Evolutionary conservation across 2,797 vertebrate genomes (phyloP).

Genomic region (Anguilla pacifica): DNA sequence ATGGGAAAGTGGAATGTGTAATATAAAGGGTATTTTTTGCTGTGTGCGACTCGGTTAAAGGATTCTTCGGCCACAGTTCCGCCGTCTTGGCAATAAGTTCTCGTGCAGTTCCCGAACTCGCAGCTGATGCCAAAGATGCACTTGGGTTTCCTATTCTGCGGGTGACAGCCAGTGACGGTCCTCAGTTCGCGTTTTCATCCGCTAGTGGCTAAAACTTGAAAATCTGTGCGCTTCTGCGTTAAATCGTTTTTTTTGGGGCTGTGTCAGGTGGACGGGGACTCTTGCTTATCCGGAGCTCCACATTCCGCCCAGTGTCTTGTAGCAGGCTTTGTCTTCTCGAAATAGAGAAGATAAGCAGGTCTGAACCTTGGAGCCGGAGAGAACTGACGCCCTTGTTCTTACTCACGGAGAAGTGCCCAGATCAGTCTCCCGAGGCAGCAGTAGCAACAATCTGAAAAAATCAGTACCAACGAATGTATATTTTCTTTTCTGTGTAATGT

Average conservation of each 20-base stretch:
- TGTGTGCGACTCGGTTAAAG: neutral
- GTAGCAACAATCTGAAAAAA: conserved; percentile 44
- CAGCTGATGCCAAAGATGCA: conserved; percentile 62
- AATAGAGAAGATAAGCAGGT: conserved; percentile 11
- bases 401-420: conserved; percentile 35
- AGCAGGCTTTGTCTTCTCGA: conserved; percentile 9
- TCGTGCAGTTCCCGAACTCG: conserved; percentile 26
- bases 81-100: conserved; percentile 53
- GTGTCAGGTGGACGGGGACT: neutral
- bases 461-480: conserved; percentile 57
- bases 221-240: conserved; percentile 32
- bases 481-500: conserved; percentile 40
- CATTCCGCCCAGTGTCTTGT: conserved; percentile 24
- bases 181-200: conserved; percentile 14
- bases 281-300: neutral
- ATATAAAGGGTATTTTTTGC: neutral
- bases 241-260: conserved; percentile 2
- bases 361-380: neutral
- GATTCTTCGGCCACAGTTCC: conserved; percentile 24
- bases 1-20: neutral
- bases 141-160: conserved; percentile 32
- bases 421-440: conserved; percentile 43
- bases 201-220: conserved; percentile 54
- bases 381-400: conserved; percentile 7
- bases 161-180: conserved; percentile 36